Conservation (phyloP, 2,113 vertebrate genomes). For the Bungarus multicinctus region DNA sequence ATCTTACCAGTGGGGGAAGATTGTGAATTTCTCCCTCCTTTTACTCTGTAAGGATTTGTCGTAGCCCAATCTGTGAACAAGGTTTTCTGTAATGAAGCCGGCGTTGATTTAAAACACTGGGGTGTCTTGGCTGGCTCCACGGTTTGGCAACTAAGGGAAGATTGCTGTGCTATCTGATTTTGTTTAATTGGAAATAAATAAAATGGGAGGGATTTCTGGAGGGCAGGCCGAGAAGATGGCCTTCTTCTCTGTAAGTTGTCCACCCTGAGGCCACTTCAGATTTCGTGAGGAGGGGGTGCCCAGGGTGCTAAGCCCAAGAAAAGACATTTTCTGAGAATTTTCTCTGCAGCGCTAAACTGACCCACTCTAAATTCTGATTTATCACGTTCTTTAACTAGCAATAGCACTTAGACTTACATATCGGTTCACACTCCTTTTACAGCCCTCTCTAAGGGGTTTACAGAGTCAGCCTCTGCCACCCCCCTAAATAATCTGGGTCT, state of each 20-base stretch:
- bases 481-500: too few relatives aligned
- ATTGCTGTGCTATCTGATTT: background rate
- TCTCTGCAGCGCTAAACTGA: background rate
- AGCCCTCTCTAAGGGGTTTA: too few relatives aligned
- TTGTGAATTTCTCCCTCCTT: too few relatives aligned
- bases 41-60: background rate
- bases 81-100: background rate
- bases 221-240: background rate
- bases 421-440: too few relatives aligned
- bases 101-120: background rate
- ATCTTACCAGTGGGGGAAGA: too few relatives aligned
- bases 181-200: background rate
- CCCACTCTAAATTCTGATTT: background rate
- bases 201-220: background rate
- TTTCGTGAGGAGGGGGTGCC: background rate
- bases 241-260: background rate
- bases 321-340: background rate
- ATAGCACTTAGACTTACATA: too few relatives aligned
- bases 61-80: background rate
- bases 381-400: background rate
- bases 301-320: background rate
- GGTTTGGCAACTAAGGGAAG: background rate
- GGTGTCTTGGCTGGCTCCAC: background rate
- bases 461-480: too few relatives aligned
- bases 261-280: background rate